Conservation (phyloP, 2,888 invertebrate genomes). For the Syritta pipiens region DNA sequence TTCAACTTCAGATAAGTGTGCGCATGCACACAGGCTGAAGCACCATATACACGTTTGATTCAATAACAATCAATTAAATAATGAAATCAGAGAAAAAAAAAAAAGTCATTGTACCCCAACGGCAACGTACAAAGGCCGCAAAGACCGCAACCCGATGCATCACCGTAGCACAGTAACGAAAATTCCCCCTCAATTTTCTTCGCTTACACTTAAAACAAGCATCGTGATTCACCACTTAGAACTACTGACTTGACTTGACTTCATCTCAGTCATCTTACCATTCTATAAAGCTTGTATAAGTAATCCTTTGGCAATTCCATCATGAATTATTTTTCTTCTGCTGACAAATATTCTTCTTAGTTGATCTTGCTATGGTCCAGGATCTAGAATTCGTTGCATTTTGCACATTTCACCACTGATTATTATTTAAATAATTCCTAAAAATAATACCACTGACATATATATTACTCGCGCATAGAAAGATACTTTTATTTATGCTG, state of each 20-base stretch:
- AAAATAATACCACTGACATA: slow-evolving; percentile 65
- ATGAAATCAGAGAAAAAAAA: slow-evolving; percentile 42
- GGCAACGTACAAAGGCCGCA: slow-evolving; percentile 33
- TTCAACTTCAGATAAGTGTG: slow-evolving; percentile 18
- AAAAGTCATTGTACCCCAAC: slow-evolving; percentile 45
- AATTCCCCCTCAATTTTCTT: background rate
- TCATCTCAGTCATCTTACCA: too few species aligned
- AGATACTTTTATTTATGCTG: slow-evolving; percentile 29
- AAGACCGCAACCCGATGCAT: slow-evolving; percentile 40
- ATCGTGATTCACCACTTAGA: slow-evolving; percentile 14
- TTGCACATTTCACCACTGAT: slow-evolving; percentile 40
- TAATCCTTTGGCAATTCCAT: slow-evolving; percentile 66
- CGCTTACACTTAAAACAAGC: slow-evolving; percentile 49
- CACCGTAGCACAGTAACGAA: background rate
- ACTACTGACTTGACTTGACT: too few species aligned
- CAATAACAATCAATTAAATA: slow-evolving; percentile 65
- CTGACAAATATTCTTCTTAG: slow-evolving; percentile 15
- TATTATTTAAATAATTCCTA: slow-evolving; percentile 62
- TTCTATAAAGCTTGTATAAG: slow-evolving; percentile 59
- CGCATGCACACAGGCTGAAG: slow-evolving; percentile 10
- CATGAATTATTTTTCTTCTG: background rate
- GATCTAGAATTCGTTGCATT: slow-evolving; percentile 50
- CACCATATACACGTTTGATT: slow-evolving; percentile 40
- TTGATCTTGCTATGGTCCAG: slow-evolving; percentile 25
- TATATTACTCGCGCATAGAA: slow-evolving; percentile 30